phyloP scores from a whole-genome alignment of 2,113 vertebrate genomes.

The Piaya cayana region DNA sequence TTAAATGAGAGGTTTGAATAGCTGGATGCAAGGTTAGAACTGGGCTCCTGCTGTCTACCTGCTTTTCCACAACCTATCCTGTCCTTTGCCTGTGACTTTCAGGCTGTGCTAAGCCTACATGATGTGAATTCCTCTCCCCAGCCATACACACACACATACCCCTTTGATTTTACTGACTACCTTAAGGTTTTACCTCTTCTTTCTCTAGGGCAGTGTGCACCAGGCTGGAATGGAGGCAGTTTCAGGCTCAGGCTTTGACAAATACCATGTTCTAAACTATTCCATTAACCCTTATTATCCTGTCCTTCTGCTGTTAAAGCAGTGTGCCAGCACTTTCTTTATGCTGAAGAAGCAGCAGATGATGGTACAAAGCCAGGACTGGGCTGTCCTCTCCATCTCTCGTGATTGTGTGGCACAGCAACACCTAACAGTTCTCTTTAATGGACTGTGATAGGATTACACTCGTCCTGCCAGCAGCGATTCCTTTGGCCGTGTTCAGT shows the following conservation, averaged over 20 bases:
- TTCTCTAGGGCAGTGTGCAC: too few species aligned
- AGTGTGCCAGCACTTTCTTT: not conserved
- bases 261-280: not conserved
- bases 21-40: not conserved
- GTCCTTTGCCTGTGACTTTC: not conserved
- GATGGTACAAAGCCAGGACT: accelerated
- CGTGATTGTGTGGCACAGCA: not conserved
- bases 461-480: not conserved
- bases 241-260: not conserved
- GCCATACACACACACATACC: accelerated
- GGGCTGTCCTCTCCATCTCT: not conserved
- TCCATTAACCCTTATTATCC: not conserved
- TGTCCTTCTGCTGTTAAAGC: not conserved
- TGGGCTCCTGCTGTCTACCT: not conserved
- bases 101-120: accelerated
- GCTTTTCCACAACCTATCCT: not conserved
- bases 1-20: accelerated
- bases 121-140: accelerated
- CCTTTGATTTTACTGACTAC: not conserved
- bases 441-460: accelerated
- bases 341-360: accelerated
- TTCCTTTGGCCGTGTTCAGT: not conserved
- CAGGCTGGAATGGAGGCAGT: not conserved
- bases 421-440: not conserved
- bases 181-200: not conserved